Evolutionary conservation across 2,888 invertebrate species (phyloP).

Genomic region (Arctia plantaginis): DNA sequence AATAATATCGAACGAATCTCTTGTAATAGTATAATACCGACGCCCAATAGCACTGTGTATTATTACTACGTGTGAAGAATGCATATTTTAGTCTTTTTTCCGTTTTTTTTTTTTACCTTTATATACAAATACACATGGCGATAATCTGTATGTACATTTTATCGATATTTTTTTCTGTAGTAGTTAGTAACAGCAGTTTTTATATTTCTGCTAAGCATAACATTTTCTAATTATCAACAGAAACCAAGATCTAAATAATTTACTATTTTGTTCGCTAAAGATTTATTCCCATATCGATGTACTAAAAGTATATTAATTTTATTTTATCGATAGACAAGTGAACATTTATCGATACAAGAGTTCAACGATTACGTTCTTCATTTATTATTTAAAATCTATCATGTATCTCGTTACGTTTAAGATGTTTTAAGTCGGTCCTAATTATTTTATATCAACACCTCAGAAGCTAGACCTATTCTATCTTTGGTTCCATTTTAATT

Average conservation of each 20-base stretch:
- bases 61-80: conserved; percentile 53
- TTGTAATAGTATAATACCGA: conserved; percentile 47
- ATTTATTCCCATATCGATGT: conserved; percentile 45
- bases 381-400: conserved; percentile 26
- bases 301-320: conserved; percentile 33
- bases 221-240: conserved; percentile 35
- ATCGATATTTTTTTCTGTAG: conserved; percentile 39
- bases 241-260: conserved; percentile 38
- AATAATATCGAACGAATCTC: conserved; percentile 39
- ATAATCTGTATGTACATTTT: conserved; percentile 59
- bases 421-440: conserved; percentile 34
- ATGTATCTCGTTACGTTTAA: conserved; percentile 23
- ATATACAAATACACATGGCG: conserved; percentile 73
- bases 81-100: conserved; percentile 69
- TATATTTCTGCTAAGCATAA: conserved; percentile 45
- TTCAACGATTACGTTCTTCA: conserved; percentile 27
- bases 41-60: conserved; percentile 58
- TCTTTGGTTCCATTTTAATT: conserved; percentile 79
- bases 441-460: conserved; percentile 39
- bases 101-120: conserved; percentile 69
- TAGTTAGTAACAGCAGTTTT: conserved; percentile 42
- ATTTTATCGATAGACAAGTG: conserved; percentile 43
- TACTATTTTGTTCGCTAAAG: conserved; percentile 42
- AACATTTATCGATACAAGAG: conserved; percentile 52
- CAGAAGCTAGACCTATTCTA: conserved; percentile 57